Evolutionary conservation across 2,113 vertebrate genomes (phyloP).

Genomic region (Macroglossus sobrinus): DNA sequence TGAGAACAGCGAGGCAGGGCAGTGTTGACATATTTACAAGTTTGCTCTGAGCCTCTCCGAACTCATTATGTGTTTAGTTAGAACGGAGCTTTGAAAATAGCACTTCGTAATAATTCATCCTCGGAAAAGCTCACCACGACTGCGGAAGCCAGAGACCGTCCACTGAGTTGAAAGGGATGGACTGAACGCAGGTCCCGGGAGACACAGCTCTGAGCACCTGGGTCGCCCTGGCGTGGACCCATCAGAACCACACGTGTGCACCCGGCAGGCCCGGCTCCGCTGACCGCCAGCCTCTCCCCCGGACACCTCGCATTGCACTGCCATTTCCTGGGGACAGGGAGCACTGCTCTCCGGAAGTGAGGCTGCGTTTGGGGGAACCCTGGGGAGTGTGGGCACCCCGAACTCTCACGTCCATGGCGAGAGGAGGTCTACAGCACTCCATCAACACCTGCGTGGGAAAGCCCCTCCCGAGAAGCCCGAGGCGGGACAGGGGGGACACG

Average conservation of each 20-base stretch:
- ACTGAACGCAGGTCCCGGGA: background rate
- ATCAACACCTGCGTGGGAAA: rapidly evolving
- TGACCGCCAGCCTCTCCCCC: rapidly evolving
- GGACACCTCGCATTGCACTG: rapidly evolving
- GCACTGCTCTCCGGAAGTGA: background rate
- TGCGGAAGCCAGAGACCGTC: background rate
- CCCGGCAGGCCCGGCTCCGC: background rate
- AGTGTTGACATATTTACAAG: background rate
- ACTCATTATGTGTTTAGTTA: background rate
- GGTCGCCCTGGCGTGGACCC: background rate
- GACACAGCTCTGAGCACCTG: background rate
- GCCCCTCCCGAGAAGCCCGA: background rate
- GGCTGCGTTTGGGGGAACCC: rapidly evolving
- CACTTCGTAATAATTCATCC: background rate
- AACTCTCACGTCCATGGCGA: rapidly evolving
- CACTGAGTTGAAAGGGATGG: background rate
- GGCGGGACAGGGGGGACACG: rapidly evolving
- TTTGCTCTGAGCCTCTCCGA: background rate
- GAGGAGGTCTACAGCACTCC: background rate
- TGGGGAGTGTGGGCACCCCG: too few species aligned
- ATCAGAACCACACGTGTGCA: rapidly evolving
- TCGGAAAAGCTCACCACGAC: background rate
- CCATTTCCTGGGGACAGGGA: background rate
- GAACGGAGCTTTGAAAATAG: background rate
- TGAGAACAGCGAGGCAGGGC: background rate